Conservation (phyloP, 2,797 vertebrate genomes). For the Malacoraja senta region DNA sequence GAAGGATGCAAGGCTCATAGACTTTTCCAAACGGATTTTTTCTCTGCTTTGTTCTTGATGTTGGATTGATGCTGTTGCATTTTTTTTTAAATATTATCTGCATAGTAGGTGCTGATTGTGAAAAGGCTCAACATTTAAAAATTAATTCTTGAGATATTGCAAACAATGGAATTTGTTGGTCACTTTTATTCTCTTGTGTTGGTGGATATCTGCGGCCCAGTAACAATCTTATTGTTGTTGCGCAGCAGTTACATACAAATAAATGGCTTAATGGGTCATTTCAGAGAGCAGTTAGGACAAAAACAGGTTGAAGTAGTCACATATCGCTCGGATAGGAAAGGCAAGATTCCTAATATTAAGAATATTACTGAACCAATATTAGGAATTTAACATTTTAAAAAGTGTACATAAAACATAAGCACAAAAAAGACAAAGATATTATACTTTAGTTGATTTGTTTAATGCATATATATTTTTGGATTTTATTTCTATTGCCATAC, state of each 20-base stretch:
- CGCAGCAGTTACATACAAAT: not conserved
- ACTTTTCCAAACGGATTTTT: not conserved
- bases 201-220: not conserved
- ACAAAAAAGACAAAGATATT: not conserved
- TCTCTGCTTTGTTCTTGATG: not conserved
- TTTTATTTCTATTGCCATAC: not conserved
- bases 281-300: not conserved
- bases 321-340: not conserved
- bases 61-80: not conserved
- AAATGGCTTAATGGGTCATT: not conserved
- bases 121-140: not conserved
- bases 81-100: not conserved
- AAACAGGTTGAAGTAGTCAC: not conserved
- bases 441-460: not conserved
- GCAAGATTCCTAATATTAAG: not conserved
- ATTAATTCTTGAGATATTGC: not conserved
- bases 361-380: not conserved
- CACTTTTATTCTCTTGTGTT: not conserved
- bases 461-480: constrained; percentile 16
- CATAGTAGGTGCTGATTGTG: not conserved
- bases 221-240: not conserved
- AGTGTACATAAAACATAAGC: not conserved
- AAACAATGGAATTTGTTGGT: not conserved
- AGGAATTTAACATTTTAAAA: not conserved
- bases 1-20: not conserved